Evolutionary conservation across 23 tunicate genomes (phyloP), one percentile per base, ranked within the genome.

Genomic region (Ascidia mentula): DNA sequence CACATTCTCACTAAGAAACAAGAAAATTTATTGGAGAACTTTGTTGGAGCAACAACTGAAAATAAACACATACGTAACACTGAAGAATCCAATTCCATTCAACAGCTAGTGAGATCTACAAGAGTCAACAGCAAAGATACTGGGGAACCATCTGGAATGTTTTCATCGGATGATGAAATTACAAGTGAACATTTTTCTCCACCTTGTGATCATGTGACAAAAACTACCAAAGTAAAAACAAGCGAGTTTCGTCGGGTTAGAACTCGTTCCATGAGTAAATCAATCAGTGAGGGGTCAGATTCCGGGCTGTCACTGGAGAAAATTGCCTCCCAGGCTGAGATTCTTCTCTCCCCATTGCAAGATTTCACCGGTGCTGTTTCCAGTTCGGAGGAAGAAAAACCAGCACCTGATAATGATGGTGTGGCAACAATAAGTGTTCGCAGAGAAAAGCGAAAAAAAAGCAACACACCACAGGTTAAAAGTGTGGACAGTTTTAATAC

Each of bases 181-280:
- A 5, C 24, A 20, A 20, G 65, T 9, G 13, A 6, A 53, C 22
- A 53, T 3, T n/a, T n/a, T n/a, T 53, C 65, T 5, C 65, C 65
- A 6, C 13, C 65, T 9, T 5, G 65, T 26, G 65, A 9, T 3
- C 22, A 3, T 53, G 24, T 53, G 12, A 9, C 65, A 6, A n/a
- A n/a, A n/a, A n/a, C n/a, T n/a, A n/a, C n/a, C n/a, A n/a, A n/a
- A n/a, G n/a, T 9, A 53, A 53, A 53, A 53, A 28, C 13, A 3
- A 28, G 13, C 24, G 65, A 3, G 28, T 9, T 36, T 28, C 17
- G 39, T 20, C 31, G 74, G 32, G 38, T 30, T 18, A 70, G 74
- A 12, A 70, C 74, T 20, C 34, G 74, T 1, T 70, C 74, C 8
- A 70, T 70, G 9, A 70, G 74, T 36, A 70, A 70, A 34, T 53